Evolutionary conservation across 2,888 invertebrate species (phyloP).

Genomic region (Lycocerus yunnanus): DNA sequence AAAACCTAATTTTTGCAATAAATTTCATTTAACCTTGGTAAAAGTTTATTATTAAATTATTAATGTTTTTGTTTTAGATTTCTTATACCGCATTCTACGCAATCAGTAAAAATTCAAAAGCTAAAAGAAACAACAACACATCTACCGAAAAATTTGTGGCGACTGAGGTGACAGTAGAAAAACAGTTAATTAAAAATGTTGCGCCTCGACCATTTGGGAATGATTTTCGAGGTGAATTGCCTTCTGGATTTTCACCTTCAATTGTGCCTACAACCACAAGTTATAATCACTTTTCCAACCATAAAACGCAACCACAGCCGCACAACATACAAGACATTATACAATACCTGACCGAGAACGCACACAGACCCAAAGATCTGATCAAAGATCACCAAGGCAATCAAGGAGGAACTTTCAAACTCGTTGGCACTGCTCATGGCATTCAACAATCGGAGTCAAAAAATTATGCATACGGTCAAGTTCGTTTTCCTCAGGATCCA

Average conservation of each 20-base stretch:
- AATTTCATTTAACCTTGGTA: neutral
- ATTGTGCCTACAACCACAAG: conserved; percentile 31
- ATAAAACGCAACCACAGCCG: conserved; percentile 35
- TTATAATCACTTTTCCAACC: conserved; percentile 21
- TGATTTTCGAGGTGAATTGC: conserved; percentile 40
- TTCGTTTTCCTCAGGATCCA: conserved; percentile 58
- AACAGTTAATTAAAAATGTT: conserved; percentile 11
- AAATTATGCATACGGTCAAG: neutral
- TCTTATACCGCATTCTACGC: conserved; percentile 12
- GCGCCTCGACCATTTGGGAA: conserved; percentile 44
- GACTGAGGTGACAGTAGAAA: conserved; percentile 11
- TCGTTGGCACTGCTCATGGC: conserved; percentile 6
- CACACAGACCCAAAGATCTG: conserved; percentile 16
- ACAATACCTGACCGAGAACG: conserved; percentile 34
- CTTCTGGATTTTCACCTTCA: conserved; percentile 40
- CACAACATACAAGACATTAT: conserved; percentile 50
- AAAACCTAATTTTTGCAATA: neutral
- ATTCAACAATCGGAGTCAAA: neutral
- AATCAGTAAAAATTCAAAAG: neutral
- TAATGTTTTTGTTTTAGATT: conserved; percentile 10
- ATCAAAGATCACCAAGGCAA: conserved; percentile 3
- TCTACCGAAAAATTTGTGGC: conserved; percentile 9
- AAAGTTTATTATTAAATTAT: neutral
- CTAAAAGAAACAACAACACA: neutral
- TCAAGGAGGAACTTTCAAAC: neutral